These are phyloP conservation scores for Watsonalla binaria DNA, from an alignment of 2,888 invertebrate species.

Conservation along the genomic window DNA sequence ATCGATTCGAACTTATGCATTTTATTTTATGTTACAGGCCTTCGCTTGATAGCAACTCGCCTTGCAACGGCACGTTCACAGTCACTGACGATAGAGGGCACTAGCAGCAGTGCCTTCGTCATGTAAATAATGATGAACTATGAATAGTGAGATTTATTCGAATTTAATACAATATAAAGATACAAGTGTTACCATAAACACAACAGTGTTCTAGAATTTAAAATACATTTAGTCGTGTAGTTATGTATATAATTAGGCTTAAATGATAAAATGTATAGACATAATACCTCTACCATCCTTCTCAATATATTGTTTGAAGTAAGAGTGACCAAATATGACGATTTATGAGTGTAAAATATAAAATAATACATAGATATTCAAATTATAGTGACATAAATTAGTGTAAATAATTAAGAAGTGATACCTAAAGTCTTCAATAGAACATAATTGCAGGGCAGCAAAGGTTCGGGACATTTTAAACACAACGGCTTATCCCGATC, in stretches of 20 bases:
- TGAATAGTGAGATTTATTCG: conserved; percentile 40
- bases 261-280: background rate
- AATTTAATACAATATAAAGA: conserved; percentile 28
- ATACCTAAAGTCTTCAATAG: no score
- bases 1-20: background rate
- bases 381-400: background rate
- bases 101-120: conserved; percentile 23
- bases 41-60: conserved; percentile 42
- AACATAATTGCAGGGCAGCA: no score
- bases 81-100: conserved; percentile 64
- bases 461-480: no score
- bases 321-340: background rate
- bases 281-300: background rate
- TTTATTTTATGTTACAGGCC: conserved; percentile 37
- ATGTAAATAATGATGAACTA: conserved; percentile 14
- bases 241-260: background rate
- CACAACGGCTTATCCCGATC: no score
- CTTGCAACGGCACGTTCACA: conserved; percentile 65
- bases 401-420: background rate
- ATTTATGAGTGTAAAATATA: background rate
- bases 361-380: background rate
- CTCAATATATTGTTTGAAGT: background rate
- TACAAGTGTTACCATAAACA: background rate
- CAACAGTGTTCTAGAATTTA: background rate
- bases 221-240: background rate